Percentiles rank a stretch among this genome's conserved stretches.
phyloP scores from a whole-genome alignment of 1,140 invertebrate species.

The Propsilocerus akamusi region DNA sequence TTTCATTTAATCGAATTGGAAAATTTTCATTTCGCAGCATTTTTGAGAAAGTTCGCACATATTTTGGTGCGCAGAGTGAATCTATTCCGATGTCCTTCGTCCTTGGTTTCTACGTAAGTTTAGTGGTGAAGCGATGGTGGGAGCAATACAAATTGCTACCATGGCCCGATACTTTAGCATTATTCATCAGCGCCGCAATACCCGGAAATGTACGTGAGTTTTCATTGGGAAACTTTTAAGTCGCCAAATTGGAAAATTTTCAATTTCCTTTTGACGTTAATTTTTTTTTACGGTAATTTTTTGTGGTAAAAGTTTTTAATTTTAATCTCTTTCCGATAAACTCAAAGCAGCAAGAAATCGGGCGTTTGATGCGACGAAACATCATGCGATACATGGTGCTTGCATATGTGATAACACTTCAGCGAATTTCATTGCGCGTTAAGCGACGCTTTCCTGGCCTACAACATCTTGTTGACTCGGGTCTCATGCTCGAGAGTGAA shows the following conservation, averaged over 20 bases:
- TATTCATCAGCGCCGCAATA: slow-evolving; percentile 78
- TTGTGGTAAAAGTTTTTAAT: background rate
- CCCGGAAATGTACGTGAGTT: slow-evolving; percentile 76
- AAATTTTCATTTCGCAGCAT: too few species aligned
- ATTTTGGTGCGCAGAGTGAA: slow-evolving; percentile 63
- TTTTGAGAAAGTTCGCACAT: slow-evolving; percentile 60
- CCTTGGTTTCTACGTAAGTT: slow-evolving; percentile 80
- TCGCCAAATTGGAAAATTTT: background rate
- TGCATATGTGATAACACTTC: slow-evolving; percentile 69
- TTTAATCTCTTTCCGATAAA: background rate
- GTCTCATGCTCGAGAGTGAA: slow-evolving; percentile 78
- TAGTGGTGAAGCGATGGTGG: slow-evolving; percentile 85
- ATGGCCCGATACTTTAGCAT: slow-evolving; percentile 76
- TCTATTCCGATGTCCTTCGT: slow-evolving; percentile 87
- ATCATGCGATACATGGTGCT: slow-evolving; percentile 81
- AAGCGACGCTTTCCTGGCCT: slow-evolving; percentile 78
- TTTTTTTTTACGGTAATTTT: background rate
- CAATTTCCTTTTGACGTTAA: background rate
- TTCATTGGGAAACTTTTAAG: background rate
- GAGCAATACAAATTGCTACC: slow-evolving; percentile 77
- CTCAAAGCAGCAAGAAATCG: slow-evolving; percentile 56
- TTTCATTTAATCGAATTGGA: too few species aligned
- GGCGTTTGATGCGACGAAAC: slow-evolving; percentile 68
- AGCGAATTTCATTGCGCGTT: slow-evolving; percentile 70
- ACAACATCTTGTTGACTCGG: slow-evolving; percentile 78